These are phyloP conservation scores for Oxycera nigricornis DNA, from an alignment of 2,888 invertebrate species.

Conservation along the genomic window DNA sequence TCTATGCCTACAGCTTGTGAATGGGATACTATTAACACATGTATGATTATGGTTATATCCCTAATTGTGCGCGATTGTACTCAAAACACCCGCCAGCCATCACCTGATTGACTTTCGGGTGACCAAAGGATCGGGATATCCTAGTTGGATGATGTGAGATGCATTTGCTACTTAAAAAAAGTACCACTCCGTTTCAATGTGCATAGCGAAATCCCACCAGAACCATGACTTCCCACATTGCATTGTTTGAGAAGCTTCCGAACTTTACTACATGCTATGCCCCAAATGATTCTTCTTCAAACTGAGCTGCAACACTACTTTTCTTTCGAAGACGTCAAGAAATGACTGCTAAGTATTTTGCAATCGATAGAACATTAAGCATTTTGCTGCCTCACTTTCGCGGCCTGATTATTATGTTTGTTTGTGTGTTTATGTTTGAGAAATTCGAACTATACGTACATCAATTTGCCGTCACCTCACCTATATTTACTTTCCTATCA, in stretches of 20 bases:
- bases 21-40: no score
- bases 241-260: not conserved
- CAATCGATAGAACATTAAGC: slow-evolving; percentile 19
- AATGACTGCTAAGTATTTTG: slow-evolving; percentile 3
- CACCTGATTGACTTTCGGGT: no score
- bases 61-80: no score
- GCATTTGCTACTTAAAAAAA: no score
- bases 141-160: no score
- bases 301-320: not conserved
- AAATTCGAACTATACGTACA: not conserved
- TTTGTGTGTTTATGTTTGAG: not conserved
- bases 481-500: slow-evolving; percentile 22
- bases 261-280: not conserved
- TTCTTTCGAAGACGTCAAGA: not conserved
- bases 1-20: no score
- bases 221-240: no score
- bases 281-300: not conserved
- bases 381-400: slow-evolving; percentile 24
- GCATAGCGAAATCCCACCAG: not conserved
- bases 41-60: no score
- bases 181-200: not conserved
- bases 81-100: no score
- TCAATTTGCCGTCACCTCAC: slow-evolving; percentile 24
- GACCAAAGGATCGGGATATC: no score
- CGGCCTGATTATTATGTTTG: not conserved